A percentile compares a stretch with the other conserved stretches of the same genome.
phyloP scores from a whole-genome alignment of 2,888 invertebrate genomes.

The Artemia sinica region DNA sequence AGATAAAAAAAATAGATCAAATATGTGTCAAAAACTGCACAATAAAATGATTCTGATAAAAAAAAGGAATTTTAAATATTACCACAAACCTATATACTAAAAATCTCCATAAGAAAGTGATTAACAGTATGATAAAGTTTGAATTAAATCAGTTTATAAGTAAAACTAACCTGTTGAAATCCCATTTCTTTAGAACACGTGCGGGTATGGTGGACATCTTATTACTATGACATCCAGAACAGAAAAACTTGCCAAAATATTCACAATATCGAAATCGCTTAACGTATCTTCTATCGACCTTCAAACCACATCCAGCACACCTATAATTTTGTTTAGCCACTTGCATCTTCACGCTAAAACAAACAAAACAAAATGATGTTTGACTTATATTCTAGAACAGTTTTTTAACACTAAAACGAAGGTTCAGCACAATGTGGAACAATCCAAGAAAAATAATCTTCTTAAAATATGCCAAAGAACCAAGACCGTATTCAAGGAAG shows the following conservation, averaged over 20 bases:
- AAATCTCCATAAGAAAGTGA: neutral
- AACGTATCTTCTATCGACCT: constrained; percentile 50
- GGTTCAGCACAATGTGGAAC: no score
- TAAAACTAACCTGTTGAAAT: constrained; percentile 38
- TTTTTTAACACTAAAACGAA: no score
- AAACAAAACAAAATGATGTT: neutral
- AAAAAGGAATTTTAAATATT: neutral
- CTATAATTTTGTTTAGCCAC: constrained; percentile 55
- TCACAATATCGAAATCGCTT: constrained; percentile 60
- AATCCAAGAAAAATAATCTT: no score
- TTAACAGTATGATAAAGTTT: neutral
- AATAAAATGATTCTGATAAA: no score
- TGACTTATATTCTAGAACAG: no score
- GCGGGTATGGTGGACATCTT: constrained; percentile 53
- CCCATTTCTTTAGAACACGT: constrained; percentile 46
- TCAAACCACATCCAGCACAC: constrained; percentile 70
- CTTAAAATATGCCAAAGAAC: no score
- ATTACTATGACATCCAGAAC: constrained; percentile 67
- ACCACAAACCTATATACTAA: neutral
- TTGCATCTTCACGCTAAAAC: constrained; percentile 41
- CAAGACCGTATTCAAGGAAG: no score
- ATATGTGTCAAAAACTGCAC: no score
- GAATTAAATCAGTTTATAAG: neutral
- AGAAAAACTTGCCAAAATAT: constrained; percentile 66
- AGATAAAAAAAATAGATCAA: no score